Base-by-base conservation (phyloP, 1,140 invertebrate genomes). In the Sycophila sp. region DNA sequence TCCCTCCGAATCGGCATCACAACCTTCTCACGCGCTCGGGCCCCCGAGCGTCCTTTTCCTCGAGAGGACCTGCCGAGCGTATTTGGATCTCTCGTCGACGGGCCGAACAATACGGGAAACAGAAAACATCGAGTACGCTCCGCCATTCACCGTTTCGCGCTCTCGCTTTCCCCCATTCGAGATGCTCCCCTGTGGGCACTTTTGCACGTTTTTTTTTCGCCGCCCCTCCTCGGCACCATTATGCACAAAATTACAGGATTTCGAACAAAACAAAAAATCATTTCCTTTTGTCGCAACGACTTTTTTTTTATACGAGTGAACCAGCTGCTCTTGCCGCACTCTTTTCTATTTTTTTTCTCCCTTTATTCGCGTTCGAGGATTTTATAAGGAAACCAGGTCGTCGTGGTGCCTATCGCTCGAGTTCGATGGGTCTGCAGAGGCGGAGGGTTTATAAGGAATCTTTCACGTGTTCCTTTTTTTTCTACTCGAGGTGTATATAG, bases 241-340 rank as follows among this genome's bases (percentile, higher is more conserved):
- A 83, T 76, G 75, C 69, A 73, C 75, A 55, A 85, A 84, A 84
- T 85, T 85, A 83, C 73, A 81, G 81, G 79, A 80, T 81, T 83
- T 73, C 66, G 40, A 60, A 38, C 69, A 71, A 76, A 45, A 69
- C 47, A 76, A 77, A 79, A 77, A 79, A 76, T 73, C 62, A 73
- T 78, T 78, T 76, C 67, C 62, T 62, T 72, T 73, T 58, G 42
- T 34, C 4, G 34, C 65, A 55, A 71, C 55, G 64, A 72, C 67
- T 73, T 77, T 74, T 73, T 69, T 74, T 53, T 28, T 45, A 55
- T 72, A 53, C 59, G 24, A 40, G 24, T 47, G 15, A 22, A 64
- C 58, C 76, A 80, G 76, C 76, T 80, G 76, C 75, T 64, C 32
- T 4, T 5, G 17, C 47, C 1, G 28, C 28, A 38, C 8, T 49